Percentiles rank a stretch among this genome's conserved stretches.
phyloP scores from a whole-genome alignment of 2,113 vertebrate species.

The Nothobranchius furzeri region DNA sequence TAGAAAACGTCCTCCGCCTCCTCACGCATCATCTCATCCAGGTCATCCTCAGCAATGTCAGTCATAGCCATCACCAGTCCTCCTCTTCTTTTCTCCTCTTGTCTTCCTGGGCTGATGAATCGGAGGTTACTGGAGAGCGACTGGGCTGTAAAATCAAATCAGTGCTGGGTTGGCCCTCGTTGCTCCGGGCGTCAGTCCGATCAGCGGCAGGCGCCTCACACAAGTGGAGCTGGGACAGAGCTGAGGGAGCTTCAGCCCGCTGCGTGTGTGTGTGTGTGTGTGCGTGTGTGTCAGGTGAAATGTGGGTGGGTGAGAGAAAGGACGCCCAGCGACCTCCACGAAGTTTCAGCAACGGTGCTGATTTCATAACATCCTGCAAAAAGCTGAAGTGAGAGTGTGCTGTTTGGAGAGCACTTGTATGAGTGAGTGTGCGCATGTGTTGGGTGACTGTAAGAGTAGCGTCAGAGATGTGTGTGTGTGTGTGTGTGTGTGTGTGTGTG shows the following conservation, averaged over 20 bases:
- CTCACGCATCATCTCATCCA: slow-evolving; percentile 72
- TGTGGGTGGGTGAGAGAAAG: slow-evolving; percentile 48
- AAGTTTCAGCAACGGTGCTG: slow-evolving; percentile 71
- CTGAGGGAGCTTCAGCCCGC: slow-evolving; percentile 48
- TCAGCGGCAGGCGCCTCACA: slow-evolving; percentile 45
- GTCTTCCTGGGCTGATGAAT: slow-evolving; percentile 27
- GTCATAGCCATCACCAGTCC: slow-evolving; percentile 65
- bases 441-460: slow-evolving; percentile 40
- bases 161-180: slow-evolving; percentile 44
- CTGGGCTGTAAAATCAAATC: slow-evolving; percentile 58
- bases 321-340: slow-evolving; percentile 59
- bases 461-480: slow-evolving; percentile 41
- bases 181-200: slow-evolving; percentile 52
- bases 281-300: slow-evolving; percentile 24
- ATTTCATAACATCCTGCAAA: slow-evolving; percentile 81
- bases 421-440: slow-evolving; percentile 60
- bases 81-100: slow-evolving; percentile 20
- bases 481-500: slow-evolving; percentile 5
- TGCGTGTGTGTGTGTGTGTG: slow-evolving; percentile 17
- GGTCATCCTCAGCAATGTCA: slow-evolving; percentile 68
- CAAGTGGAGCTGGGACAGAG: slow-evolving; percentile 50
- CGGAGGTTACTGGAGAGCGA: slow-evolving; percentile 30
- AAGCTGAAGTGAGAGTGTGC: slow-evolving; percentile 68
- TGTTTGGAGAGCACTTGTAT: slow-evolving; percentile 61
- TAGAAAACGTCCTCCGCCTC: slow-evolving; percentile 80